phyloP scores from a whole-genome alignment of 2,113 vertebrate genomes.

The Hipposideros armiger region DNA sequence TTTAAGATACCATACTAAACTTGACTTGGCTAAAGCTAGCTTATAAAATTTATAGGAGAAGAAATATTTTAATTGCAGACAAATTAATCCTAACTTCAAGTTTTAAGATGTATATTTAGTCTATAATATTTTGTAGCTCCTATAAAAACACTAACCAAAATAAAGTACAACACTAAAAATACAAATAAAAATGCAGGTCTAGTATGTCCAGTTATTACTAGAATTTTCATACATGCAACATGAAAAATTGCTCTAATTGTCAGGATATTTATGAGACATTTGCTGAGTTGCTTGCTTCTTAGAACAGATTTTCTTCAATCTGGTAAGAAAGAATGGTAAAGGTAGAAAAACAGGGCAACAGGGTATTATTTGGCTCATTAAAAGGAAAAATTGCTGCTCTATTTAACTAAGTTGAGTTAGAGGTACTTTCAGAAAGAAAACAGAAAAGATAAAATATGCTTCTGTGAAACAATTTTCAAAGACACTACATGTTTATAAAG shows the following conservation, averaged over 20 bases:
- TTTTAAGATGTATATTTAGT: constrained; percentile 27
- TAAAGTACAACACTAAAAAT: constrained; percentile 23
- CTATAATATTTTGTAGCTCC: constrained; percentile 40
- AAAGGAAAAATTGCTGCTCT: background rate
- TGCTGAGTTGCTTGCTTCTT: background rate
- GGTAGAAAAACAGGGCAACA: background rate
- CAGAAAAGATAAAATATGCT: background rate
- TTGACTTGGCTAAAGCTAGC: background rate
- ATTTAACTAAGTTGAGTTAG: background rate
- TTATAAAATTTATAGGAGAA: constrained; percentile 45
- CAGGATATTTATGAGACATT: constrained; percentile 12
- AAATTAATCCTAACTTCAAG: constrained; percentile 49
- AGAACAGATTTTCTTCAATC: background rate
- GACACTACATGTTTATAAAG: background rate
- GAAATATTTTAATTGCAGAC: constrained; percentile 33
- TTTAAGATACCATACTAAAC: background rate
- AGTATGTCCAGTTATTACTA: constrained; percentile 26
- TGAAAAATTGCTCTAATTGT: constrained; percentile 38
- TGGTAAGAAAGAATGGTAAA: background rate
- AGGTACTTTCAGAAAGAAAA: background rate
- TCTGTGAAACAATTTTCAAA: background rate
- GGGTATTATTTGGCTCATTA: background rate
- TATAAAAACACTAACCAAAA: constrained; percentile 42
- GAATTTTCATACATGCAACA: constrained; percentile 24
- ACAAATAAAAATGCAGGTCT: constrained; percentile 7